Base-by-base conservation (phyloP, 1,140 invertebrate genomes). In the Eumaeus atala region DNA sequence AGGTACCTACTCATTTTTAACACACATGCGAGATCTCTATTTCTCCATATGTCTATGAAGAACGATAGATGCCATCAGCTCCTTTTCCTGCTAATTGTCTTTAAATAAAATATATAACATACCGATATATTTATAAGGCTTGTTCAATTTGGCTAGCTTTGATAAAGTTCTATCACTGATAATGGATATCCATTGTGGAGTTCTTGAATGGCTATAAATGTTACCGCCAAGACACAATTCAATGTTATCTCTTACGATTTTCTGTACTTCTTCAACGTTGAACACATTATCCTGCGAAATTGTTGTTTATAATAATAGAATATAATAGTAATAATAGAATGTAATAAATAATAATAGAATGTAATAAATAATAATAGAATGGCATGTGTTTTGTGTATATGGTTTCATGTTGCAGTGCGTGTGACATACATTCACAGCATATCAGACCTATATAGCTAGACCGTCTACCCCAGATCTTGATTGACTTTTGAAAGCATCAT, bases 111-210 rank as follows among this genome's bases (percentile, higher is more conserved):
- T 54, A 40, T 56, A 10, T 49, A 35, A 73, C 73, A 76, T 75
- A 87, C 84, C 48, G 6, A 87, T 81, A 54, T 85, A 87, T 62
- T 87, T 87, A 53, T 79, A 87, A 33, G 84, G 84, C 36, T 87
- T 85, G 47, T 87, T 83, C 12, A 87, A 58, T 58, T 87, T 87
- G 56, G 74, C 74, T 7, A 87, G 59, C 42, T 72, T 74, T 0
- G 74, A 33, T 4, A 87, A 21, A 3, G 75, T 84, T 56, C 83
- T 87, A 48, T 87, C 84, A 3, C 78, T 85, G 37, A 87, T 87
- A 1, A 78, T 66, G 21, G 69, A 62, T 36, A 85, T 84, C 84
- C 82, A 87, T 56, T 81, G 75, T 1, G 82, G 73, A 11, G 66
- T 53, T 17, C 82, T 59, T 0, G 82, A 74, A 53, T 85, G 76